These are phyloP conservation scores for Pedicia rivosa DNA, from an alignment of 2,888 invertebrate species.

Conservation along the genomic window DNA sequence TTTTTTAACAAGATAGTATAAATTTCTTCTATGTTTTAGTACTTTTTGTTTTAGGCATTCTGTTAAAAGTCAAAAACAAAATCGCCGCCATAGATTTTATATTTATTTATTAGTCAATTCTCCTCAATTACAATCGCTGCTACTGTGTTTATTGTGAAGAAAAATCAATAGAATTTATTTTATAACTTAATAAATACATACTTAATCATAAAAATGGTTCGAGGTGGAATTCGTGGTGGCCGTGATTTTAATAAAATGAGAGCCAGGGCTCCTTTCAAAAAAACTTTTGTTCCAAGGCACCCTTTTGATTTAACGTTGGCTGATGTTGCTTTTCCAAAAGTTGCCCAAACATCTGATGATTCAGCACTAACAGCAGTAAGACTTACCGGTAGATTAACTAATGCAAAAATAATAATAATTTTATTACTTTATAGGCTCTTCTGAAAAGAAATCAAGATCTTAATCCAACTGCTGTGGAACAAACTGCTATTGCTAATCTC, in stretches of 20 bases:
- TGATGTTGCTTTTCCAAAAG: conserved; percentile 77
- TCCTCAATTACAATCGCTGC: too few relatives aligned
- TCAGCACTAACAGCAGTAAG: conserved; percentile 61
- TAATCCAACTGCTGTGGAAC: conserved; percentile 79
- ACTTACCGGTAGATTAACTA: background rate
- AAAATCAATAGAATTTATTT: too few relatives aligned
- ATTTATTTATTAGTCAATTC: too few relatives aligned
- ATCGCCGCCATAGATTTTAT: too few relatives aligned
- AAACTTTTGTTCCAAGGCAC: conserved; percentile 52
- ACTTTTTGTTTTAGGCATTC: too few relatives aligned
- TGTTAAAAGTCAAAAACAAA: too few relatives aligned
- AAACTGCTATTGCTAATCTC: conserved; percentile 80
- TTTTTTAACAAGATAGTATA: too few relatives aligned
- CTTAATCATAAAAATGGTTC: too few relatives aligned
- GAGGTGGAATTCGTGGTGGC: conserved; percentile 50
- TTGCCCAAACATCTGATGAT: conserved; percentile 70
- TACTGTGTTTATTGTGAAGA: too few relatives aligned
- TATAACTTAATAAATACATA: too few relatives aligned
- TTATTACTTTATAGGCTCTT: conserved; percentile 61
- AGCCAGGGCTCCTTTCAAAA: conserved; percentile 36
- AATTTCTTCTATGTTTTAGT: too few relatives aligned
- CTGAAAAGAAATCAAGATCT: conserved; percentile 85
- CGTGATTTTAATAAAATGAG: conserved; percentile 32
- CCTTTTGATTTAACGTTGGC: conserved; percentile 79
- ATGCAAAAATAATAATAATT: too few relatives aligned